phyloP scores from a whole-genome alignment of 2,797 vertebrate species.

The Loris lydekkerianus region DNA sequence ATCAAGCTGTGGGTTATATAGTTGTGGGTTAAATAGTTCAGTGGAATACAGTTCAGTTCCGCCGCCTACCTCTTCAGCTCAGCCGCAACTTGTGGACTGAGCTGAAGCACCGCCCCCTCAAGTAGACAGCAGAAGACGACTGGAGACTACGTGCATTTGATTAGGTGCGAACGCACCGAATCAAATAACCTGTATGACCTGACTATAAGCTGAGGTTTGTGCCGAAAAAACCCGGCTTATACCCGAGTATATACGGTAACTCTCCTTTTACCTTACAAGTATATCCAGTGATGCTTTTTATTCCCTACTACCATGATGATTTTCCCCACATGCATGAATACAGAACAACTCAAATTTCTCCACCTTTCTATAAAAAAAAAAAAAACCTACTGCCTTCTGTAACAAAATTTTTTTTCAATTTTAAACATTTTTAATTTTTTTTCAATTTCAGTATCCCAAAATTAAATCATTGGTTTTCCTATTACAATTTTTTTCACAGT shows the following conservation, averaged over 20 bases:
- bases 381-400: background rate
- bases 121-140: too few species aligned
- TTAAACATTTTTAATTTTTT: background rate
- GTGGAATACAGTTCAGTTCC: too few species aligned
- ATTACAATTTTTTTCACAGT: background rate
- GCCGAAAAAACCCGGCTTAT: too few species aligned
- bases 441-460: slow-evolving; percentile 33
- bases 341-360: slow-evolving; percentile 29
- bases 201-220: too few species aligned
- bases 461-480: slow-evolving; percentile 38
- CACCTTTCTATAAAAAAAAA: background rate
- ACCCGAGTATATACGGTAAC: background rate
- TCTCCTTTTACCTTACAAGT: background rate
- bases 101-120: too few species aligned
- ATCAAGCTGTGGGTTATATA: too few species aligned
- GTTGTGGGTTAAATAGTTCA: too few species aligned
- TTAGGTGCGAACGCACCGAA: too few species aligned
- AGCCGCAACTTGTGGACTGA: too few species aligned
- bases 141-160: too few species aligned
- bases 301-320: background rate
- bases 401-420: background rate
- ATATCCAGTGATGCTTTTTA: slow-evolving; percentile 33
- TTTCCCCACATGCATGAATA: slow-evolving; percentile 22
- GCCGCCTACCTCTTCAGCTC: too few species aligned
- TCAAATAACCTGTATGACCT: too few species aligned